Evolutionary conservation across 1,140 invertebrate genomes (phyloP), one percentile per base, ranked within the genome.

Genomic region (Drusus annulatus): DNA sequence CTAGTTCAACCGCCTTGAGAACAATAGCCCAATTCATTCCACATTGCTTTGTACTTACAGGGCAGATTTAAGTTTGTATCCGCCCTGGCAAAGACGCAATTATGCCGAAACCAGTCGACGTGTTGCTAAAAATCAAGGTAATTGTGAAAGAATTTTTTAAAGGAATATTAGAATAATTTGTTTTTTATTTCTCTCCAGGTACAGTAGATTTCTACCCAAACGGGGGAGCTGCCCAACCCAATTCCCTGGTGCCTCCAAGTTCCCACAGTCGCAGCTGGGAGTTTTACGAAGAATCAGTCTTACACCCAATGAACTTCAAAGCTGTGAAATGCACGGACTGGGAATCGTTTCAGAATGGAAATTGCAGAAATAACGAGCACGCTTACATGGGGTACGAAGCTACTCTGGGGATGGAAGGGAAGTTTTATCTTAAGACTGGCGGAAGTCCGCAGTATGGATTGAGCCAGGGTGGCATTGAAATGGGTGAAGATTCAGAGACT

Each of bases 141-240:
- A 36, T 36, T 36, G n/a, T n/a, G n/a, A n/a, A n/a, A n/a, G n/a
- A n/a, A n/a, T n/a, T n/a, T n/a, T n/a, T n/a, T n/a, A n/a, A n/a
- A n/a, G n/a, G n/a, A n/a, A n/a, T n/a, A n/a, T n/a, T n/a, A n/a
- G n/a, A n/a, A n/a, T n/a, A n/a, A n/a, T n/a, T n/a, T n/a, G n/a
- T 3, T 6, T 4, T 10, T 10, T 65, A 17, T 88, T n/a, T n/a
- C 56, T 85, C 89, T n/a, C 84, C 84, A 84, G 94, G 95, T 17
- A 91, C 94, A 81, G 92, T 91, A 10, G 96, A 97, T 86, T 96
- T 96, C 89, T 96, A 93, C 85, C 94, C 94, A 0, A 96, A 96
- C 86, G 92, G 93, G 13, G 94, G 94, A 8, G n/a, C 84, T 2
- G 77, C 84, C 83, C 90, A 90, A 80, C 90, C 91, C 45, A 0